These are phyloP conservation scores for Tortricodes alternella DNA, from an alignment of 2,888 invertebrate species.

Conservation along the genomic window DNA sequence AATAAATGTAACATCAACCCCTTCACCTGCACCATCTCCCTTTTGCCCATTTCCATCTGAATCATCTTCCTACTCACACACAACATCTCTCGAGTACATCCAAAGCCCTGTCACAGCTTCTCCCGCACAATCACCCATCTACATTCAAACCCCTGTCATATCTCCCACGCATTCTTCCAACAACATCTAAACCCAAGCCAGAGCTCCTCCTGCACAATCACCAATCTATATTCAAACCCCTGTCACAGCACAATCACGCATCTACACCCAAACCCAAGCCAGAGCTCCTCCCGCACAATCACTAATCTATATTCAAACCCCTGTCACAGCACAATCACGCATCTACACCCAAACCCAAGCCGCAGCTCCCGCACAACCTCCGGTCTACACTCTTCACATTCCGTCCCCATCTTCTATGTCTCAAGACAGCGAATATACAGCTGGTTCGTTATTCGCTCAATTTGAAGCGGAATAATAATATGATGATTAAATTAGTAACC, in stretches of 20 bases:
- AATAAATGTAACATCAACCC: constrained; percentile 32
- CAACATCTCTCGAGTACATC: constrained; percentile 21
- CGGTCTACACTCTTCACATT: constrained; percentile 14
- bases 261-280: constrained; percentile 9
- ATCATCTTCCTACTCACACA: constrained; percentile 22
- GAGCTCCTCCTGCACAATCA: constrained; percentile 5
- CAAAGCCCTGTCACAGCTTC: constrained; percentile 10
- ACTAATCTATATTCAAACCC: constrained; percentile 11
- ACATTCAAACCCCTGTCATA: constrained; percentile 14
- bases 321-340: constrained; percentile 8
- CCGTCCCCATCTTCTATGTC: constrained; percentile 18
- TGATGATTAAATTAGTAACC: constrained; percentile 8
- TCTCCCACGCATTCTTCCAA: constrained; percentile 1
- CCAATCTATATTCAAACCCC: constrained; percentile 10
- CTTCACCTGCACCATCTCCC: constrained; percentile 28
- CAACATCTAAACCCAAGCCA: constrained; percentile 12
- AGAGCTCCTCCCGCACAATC: constrained; percentile 13
- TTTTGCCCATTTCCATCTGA: constrained; percentile 26
- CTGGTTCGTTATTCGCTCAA: constrained; percentile 6
- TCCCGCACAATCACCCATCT: constrained; percentile 16
- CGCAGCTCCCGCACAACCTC: constrained; percentile 16
- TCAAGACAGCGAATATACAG: constrained; percentile 10
- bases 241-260: constrained; percentile 1
- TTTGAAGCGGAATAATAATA: constrained; percentile 21
- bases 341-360: constrained; percentile 10